Evolutionary conservation across 2,797 vertebrate species (phyloP).

Genomic region (Enteromius mattozi): DNA sequence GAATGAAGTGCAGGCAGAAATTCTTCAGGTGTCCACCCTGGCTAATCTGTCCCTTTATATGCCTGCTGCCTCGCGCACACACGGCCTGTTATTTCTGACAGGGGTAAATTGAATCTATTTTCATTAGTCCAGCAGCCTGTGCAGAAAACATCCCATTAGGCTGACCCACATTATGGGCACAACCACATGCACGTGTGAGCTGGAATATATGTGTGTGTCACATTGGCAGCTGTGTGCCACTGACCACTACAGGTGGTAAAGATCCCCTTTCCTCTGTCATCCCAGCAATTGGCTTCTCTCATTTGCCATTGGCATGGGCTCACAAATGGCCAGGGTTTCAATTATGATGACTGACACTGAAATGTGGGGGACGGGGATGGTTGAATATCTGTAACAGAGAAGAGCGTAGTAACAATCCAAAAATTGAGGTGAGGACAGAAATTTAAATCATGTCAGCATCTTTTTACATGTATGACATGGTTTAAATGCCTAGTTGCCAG

Average conservation of each 20-base stretch:
- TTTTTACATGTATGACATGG: background rate
- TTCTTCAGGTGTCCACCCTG: conserved; percentile 22
- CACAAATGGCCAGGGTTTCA: background rate
- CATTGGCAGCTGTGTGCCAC: background rate
- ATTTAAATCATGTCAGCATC: background rate
- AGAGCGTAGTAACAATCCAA: background rate
- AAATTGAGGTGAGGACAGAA: background rate
- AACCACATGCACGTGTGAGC: conserved; percentile 12
- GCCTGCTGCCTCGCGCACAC: background rate
- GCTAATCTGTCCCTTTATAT: conserved; percentile 41
- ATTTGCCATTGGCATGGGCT: conserved; percentile 17
- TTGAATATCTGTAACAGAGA: background rate
- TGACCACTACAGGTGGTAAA: conserved; percentile 11
- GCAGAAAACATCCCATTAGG: conserved; percentile 45
- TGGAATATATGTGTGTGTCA: conserved; percentile 3
- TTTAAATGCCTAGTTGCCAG: conserved; percentile 1
- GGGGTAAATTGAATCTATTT: conserved; percentile 45
- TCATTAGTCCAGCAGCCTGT: conserved; percentile 44
- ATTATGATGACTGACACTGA: conserved; percentile 3
- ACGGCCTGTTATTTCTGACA: conserved; percentile 44
- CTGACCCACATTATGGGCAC: conserved; percentile 7
- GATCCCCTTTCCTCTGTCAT: conserved; percentile 5
- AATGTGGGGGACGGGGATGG: background rate
- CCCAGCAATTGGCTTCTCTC: conserved; percentile 8
- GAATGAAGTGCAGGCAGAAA: conserved; percentile 15